These are phyloP conservation scores for Echinarachnius parma DNA, from an alignment of 53 echinoderm and acorn worm species.

Conservation along the genomic window DNA sequence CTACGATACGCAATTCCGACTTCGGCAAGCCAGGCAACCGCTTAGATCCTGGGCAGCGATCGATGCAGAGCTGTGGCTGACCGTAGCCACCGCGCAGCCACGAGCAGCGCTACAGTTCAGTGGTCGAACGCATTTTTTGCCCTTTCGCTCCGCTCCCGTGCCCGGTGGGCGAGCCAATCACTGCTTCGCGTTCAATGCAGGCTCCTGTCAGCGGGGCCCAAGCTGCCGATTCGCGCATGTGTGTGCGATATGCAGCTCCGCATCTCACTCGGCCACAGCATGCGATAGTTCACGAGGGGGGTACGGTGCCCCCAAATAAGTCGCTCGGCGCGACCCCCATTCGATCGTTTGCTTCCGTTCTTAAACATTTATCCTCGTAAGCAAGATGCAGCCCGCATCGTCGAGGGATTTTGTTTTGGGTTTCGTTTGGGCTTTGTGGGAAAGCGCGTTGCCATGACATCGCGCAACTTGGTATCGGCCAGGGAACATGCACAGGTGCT, in stretches of 20 bases:
- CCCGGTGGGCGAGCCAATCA: not conserved
- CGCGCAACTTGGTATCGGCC: slow-evolving; percentile 9
- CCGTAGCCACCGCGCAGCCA: not conserved
- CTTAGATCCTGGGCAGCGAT: not conserved
- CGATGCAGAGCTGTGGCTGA: not conserved
- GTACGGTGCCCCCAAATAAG: not conserved
- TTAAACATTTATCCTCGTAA: slow-evolving; percentile 12
- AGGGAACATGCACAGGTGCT: not conserved
- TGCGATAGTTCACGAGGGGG: slow-evolving; percentile 17
- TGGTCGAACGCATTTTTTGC: not conserved
- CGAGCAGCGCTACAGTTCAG: not conserved
- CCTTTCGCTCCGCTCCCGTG: not conserved
- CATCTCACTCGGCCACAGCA: not conserved
- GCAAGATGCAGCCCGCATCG: slow-evolving; percentile 2
- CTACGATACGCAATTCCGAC: not conserved
- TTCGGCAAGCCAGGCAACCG: not conserved
- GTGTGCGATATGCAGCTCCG: not conserved
- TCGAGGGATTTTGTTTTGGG: slow-evolving; percentile 29
- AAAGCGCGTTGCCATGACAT: not conserved
- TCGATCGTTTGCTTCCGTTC: not conserved
- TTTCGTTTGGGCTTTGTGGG: slow-evolving; percentile 37
- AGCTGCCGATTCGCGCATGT: not conserved
- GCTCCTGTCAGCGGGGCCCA: not conserved
- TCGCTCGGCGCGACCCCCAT: slow-evolving; percentile 32
- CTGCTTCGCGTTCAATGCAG: slow-evolving; percentile 8